Base-by-base conservation (phyloP, 1,140 invertebrate genomes). In the Teleogryllus occipitalis region DNA sequence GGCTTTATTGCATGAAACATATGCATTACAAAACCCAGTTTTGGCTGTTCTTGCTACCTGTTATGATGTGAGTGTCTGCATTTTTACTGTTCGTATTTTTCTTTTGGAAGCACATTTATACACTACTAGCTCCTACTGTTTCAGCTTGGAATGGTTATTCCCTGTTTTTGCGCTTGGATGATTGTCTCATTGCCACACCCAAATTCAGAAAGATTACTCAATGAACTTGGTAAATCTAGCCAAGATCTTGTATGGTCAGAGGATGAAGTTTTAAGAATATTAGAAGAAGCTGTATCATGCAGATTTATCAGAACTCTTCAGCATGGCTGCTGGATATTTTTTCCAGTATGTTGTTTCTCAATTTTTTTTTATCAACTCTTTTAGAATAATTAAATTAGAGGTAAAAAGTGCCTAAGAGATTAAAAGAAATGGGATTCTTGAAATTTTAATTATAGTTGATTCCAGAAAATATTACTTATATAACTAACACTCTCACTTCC, bases 131-230 rank as follows among this genome's bases (percentile, higher is more conserved):
- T 77, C 3, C 10, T 46, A 12, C 7, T 82, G 48, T 85, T 88
- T 82, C 81, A 92, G 90, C 91, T 91, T 77, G 90, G 91, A 80
- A 90, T 91, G 8, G 85, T 89, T 21, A 87, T 90, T 76, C 86
- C 88, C 5, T 88, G 89, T 80, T 92, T 90, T 88, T 87, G 89
- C 47, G 90, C 90, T 47, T 92, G 91, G 91, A 84, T 92, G 54
- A 82, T 86, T 3, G 84, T 88, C 80, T 88, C 88, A 8, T 47
- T 80, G 18, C 15, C 8, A 10, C 21, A 18, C 10, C 7, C 46
- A 39, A 72, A 54, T 39, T 76, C 75, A n/a, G 12, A 39, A 46
- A 0, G 47, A n/a, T 72, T 80, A 7, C 27, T 22, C 27, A 10
- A 7, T 1, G 27, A 80, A 73, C 21, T 76, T 12, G 14, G 8